phyloP scores from a whole-genome alignment of 2,797 vertebrate species.

The Glyptemys insculpta region DNA sequence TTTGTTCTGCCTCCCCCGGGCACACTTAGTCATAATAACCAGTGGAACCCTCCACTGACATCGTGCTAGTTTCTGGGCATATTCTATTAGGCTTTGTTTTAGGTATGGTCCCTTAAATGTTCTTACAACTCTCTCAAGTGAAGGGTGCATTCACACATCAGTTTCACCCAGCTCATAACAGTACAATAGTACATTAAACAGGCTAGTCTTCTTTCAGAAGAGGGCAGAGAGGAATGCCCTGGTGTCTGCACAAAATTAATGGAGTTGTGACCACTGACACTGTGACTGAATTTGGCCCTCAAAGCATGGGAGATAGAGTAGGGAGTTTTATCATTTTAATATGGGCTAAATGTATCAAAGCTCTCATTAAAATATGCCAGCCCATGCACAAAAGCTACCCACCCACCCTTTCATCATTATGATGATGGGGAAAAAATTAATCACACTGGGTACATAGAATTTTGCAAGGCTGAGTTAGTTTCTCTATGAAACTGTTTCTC shows the following conservation, averaged over 20 bases:
- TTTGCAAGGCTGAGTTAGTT: neutral
- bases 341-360: neutral
- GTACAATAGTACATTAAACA: neutral
- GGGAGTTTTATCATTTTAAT: neutral
- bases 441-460: neutral
- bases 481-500: neutral
- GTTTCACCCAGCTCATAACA: too few species aligned
- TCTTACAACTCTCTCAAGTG: too few species aligned
- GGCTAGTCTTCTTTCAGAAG: neutral
- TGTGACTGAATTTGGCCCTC: neutral
- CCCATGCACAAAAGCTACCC: neutral
- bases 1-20: neutral
- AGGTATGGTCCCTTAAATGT: too few species aligned
- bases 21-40: neutral
- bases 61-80: too few species aligned
- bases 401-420: neutral
- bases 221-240: neutral
- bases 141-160: too few species aligned
- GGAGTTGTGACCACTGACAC: neutral
- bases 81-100: too few species aligned
- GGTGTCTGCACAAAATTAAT: neutral
- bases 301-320: neutral
- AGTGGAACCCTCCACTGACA: too few species aligned
- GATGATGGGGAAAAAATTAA: neutral
- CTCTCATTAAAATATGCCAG: neutral